Percentiles rank a stretch among this genome's conserved stretches.
Conservation (phyloP, 2,113 vertebrate species). For the Oreotrochilus melanogaster region DNA sequence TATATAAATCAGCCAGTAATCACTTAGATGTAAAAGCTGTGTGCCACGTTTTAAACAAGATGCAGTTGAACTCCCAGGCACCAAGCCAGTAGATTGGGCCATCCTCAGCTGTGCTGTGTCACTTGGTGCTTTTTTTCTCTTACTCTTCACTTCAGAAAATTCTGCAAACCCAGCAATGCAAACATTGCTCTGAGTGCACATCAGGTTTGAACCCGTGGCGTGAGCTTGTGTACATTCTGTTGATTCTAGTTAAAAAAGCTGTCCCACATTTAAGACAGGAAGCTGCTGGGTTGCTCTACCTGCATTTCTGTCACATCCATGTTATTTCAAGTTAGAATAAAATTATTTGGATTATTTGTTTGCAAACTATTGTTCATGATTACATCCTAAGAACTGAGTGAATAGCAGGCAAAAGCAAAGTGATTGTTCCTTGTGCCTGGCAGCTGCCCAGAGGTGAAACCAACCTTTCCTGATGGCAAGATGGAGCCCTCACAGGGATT, state of each 20-base stretch:
- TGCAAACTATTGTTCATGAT: not conserved
- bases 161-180: not conserved
- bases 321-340: not conserved
- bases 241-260: not conserved
- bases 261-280: not conserved
- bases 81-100: not conserved
- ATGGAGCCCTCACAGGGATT: not conserved
- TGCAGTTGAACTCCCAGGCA: not conserved
- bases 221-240: not conserved
- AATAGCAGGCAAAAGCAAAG: not conserved
- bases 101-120: not conserved
- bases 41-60: not conserved
- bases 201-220: not conserved
- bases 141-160: not conserved
- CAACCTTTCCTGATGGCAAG: accelerated
- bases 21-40: not conserved
- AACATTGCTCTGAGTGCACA: not conserved
- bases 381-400: not conserved
- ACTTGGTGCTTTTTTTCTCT: not conserved
- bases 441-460: not conserved
- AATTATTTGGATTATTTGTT: not conserved
- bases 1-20: constrained; percentile 22
- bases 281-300: not conserved
- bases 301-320: not conserved
- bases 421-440: not conserved